These are phyloP conservation scores for Rhizomys pruinosus DNA, from an alignment of 2,113 vertebrate genomes.

Conservation along the genomic window DNA sequence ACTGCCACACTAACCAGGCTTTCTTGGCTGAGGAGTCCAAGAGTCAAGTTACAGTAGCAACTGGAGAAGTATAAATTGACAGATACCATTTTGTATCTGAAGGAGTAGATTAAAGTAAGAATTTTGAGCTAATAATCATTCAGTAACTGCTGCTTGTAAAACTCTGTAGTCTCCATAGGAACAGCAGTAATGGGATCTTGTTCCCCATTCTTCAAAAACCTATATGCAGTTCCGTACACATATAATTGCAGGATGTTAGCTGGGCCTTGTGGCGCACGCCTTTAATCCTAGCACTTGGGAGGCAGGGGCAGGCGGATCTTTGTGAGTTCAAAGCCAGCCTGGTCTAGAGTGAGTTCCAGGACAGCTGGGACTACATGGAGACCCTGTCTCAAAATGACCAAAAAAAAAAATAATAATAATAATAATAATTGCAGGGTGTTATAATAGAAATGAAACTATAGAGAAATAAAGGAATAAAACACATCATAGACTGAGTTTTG, in stretches of 20 bases:
- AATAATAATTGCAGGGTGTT: too few relatives aligned
- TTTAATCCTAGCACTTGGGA: too few relatives aligned
- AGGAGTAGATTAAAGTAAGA: neutral
- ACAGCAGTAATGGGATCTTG: neutral
- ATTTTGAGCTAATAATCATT: neutral
- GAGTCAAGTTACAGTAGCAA: constrained; percentile 5
- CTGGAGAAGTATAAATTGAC: neutral
- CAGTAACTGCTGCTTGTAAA: neutral
- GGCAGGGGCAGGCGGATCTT: too few relatives aligned
- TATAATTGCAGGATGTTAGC: neutral
- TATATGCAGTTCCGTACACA: neutral
- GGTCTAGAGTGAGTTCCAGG: too few relatives aligned
- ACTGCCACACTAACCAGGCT: neutral
- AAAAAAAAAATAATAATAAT: too few relatives aligned
- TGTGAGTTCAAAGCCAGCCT: too few relatives aligned
- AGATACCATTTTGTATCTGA: neutral
- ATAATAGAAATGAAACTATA: neutral
- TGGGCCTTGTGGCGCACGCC: too few relatives aligned
- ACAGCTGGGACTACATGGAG: too few relatives aligned
- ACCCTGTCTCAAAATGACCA: too few relatives aligned
- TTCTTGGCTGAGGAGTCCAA: neutral
- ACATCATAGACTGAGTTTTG: neutral
- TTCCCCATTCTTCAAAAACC: neutral
- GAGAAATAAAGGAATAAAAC: neutral
- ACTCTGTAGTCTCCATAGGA: neutral